Evolutionary conservation across 2,888 invertebrate species (phyloP).

Genomic region (Flexamia atlantica): DNA sequence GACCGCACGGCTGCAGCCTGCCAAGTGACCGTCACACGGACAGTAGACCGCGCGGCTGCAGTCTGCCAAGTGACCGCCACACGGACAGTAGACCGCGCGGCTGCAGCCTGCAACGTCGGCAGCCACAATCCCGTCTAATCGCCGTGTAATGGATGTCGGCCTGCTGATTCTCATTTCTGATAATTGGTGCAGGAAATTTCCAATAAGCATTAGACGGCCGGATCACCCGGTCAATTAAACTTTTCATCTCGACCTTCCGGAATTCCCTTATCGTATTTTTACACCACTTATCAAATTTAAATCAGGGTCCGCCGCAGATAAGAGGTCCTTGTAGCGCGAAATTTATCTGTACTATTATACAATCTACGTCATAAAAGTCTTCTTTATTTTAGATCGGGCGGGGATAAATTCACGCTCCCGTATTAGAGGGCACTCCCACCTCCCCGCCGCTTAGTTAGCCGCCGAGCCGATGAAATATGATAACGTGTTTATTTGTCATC

Average conservation of each 20-base stretch:
- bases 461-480: slow-evolving; percentile 3
- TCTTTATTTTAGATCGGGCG: slow-evolving; percentile 53
- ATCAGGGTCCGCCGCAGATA: slow-evolving; percentile 26
- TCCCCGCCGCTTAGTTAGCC: not conserved
- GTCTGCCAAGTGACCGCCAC: slow-evolving; percentile 20
- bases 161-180: slow-evolving; percentile 63
- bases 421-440: slow-evolving; percentile 49
- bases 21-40: slow-evolving; percentile 14
- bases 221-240: slow-evolving; percentile 55
- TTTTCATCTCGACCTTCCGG: slow-evolving; percentile 58
- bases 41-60: slow-evolving; percentile 53
- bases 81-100: slow-evolving; percentile 7
- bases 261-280: slow-evolving; percentile 59
- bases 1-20: slow-evolving; percentile 14
- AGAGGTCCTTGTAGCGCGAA: slow-evolving; percentile 40
- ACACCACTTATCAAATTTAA: slow-evolving; percentile 59
- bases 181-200: slow-evolving; percentile 63
- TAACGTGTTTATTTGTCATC: slow-evolving; percentile 52
- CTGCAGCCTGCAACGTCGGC: slow-evolving; percentile 44
- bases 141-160: slow-evolving; percentile 63
- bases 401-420: slow-evolving; percentile 47
- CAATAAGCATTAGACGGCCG: slow-evolving; percentile 60
- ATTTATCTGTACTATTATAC: slow-evolving; percentile 58
- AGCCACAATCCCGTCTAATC: slow-evolving; percentile 57
- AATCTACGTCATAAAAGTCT: slow-evolving; percentile 54